Evolutionary conservation across 2,888 invertebrate species (phyloP), one percentile per base, ranked within the genome.

Genomic region (Sisyra nigra): DNA sequence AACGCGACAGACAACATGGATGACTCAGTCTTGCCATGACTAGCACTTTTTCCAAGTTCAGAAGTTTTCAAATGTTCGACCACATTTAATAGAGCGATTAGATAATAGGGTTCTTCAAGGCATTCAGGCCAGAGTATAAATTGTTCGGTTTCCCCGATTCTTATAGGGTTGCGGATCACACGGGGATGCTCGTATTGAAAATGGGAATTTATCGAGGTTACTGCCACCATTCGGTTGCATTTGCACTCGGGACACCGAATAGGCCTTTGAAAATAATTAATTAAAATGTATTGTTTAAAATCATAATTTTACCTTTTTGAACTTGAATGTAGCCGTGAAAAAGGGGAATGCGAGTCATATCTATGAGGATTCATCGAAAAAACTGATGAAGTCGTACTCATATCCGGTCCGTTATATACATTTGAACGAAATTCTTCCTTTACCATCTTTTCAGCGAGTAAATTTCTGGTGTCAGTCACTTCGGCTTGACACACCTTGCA

Each of bases 161-260:
- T 24, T 24, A 24, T 24, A 13, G 14, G 11, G 9, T 15, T 8
- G 14, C 17, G 14, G 9, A 35, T 15, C 2, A n/a, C 14, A 5
- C 35, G 35, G n/a, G 19, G 14, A 17, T 42, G 42, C 24, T 42
- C 42, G 35, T 35, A 42, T 36, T 19, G n/a, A 29, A 42, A 42
- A 6, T 42, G 42, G 7, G 42, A 32, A 13, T 19, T 19, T 24
- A 42, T 13, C 9, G 42, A 42, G 6, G 35, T 14, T 1, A 42
- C 36, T 3, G 35, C 42, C 15, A 42, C 32, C 24, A 32, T 42
- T 19, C 35, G 35, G 2, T 24, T 11, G 10, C 42, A 42, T 6
- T n/a, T n/a, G 3, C 13, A 17, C 5, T 42, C 36, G n/a, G 42
- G 42, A 29, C 42, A 42, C 5, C 29, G 13, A 9, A 42, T 42